A percentile compares a stretch with the other conserved stretches of the same genome.
phyloP scores from a whole-genome alignment of 1,140 invertebrate species.

The Nixonia krombeini region DNA sequence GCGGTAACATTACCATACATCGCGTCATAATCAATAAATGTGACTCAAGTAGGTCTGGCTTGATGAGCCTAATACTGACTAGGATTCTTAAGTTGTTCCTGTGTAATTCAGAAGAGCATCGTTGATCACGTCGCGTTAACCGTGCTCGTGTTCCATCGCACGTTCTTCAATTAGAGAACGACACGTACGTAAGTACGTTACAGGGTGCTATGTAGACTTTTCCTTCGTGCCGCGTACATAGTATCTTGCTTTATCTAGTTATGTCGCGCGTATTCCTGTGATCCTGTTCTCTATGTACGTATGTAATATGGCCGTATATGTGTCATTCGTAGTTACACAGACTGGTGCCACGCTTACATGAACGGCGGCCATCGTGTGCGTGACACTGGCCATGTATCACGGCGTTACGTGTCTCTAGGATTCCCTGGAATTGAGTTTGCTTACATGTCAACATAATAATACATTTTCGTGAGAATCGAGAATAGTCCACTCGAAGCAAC shows the following conservation, averaged over 20 bases:
- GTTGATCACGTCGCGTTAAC: slow-evolving; percentile 19
- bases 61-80: too few relatives aligned
- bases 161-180: slow-evolving; percentile 35
- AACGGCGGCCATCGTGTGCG: slow-evolving; percentile 3
- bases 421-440: slow-evolving; percentile 57
- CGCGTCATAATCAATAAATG: too few relatives aligned
- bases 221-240: slow-evolving; percentile 26
- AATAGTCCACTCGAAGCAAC: slow-evolving; percentile 41
- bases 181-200: slow-evolving; percentile 37
- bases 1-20: too few relatives aligned
- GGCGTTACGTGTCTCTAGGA: slow-evolving; percentile 54
- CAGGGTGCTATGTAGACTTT: slow-evolving; percentile 29
- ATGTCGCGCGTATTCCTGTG: slow-evolving; percentile 31
- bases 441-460: slow-evolving; percentile 60
- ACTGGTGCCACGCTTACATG: background rate
- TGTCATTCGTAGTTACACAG: slow-evolving; percentile 7
- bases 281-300: slow-evolving; percentile 37
- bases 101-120: slow-evolving; percentile 9
- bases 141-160: slow-evolving; percentile 6
- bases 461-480: slow-evolving; percentile 47
- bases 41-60: too few relatives aligned
- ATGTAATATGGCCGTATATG: slow-evolving; percentile 27
- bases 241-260: slow-evolving; percentile 32
- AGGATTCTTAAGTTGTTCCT: slow-evolving; percentile 1
- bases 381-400: slow-evolving; percentile 45